phyloP scores from a whole-genome alignment of 2,888 invertebrate genomes.

The Monochamus alternatus region DNA sequence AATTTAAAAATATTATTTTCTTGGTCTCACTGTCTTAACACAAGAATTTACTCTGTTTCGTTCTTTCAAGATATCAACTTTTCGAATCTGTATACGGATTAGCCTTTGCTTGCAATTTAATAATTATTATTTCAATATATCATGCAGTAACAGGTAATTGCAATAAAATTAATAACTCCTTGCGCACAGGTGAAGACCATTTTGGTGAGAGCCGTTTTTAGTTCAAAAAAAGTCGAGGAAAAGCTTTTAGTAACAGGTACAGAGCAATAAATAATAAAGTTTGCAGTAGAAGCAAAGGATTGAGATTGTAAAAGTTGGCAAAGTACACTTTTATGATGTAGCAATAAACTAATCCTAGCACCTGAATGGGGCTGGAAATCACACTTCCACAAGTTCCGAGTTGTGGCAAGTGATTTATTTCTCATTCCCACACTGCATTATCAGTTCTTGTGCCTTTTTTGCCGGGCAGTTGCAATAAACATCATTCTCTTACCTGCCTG shows the following conservation, averaged over 20 bases:
- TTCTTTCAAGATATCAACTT: too few relatives aligned
- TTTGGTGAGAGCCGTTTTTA: neutral
- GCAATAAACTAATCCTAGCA: slow-evolving; percentile 62
- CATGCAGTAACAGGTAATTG: too few relatives aligned
- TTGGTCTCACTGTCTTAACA: too few relatives aligned
- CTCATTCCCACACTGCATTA: slow-evolving; percentile 58
- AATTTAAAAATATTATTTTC: too few relatives aligned
- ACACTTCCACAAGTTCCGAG: slow-evolving; percentile 59
- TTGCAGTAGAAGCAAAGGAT: slow-evolving; percentile 53
- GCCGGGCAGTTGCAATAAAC: slow-evolving; percentile 23
- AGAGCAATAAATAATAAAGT: slow-evolving; percentile 52
- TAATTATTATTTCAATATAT: too few relatives aligned
- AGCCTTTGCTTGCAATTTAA: too few relatives aligned
- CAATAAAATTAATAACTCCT: too few relatives aligned
- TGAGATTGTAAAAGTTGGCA: slow-evolving; percentile 56
- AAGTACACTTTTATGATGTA: slow-evolving; percentile 61
- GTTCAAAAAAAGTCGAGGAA: neutral
- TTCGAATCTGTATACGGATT: too few relatives aligned
- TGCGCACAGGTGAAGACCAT: neutral
- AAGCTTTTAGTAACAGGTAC: slow-evolving; percentile 48
- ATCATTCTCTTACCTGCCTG: slow-evolving; percentile 51
- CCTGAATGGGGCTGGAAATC: slow-evolving; percentile 62
- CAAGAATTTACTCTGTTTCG: too few relatives aligned
- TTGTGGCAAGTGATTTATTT: slow-evolving; percentile 40
- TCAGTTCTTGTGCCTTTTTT: slow-evolving; percentile 48